Percentiles rank a stretch among this genome's conserved stretches.
These are phyloP conservation scores for Cartodere bifasciata DNA, from an alignment of 2,888 invertebrate genomes.

Conservation along the genomic window DNA sequence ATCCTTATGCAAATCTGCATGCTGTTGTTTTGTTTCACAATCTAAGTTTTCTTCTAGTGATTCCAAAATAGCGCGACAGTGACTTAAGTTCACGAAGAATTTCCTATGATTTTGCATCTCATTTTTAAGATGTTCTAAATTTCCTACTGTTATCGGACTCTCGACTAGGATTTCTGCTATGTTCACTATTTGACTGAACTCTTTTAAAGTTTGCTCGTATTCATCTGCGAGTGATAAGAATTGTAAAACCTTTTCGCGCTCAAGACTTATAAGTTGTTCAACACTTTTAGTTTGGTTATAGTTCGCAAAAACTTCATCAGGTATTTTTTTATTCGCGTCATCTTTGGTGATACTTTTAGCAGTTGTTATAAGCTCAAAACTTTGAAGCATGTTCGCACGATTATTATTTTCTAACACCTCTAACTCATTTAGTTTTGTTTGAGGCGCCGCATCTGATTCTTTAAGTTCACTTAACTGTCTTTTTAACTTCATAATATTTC, in stretches of 20 bases:
- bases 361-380: constrained; percentile 47
- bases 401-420: constrained; percentile 59
- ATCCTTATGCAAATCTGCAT: constrained; percentile 60
- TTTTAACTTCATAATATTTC: constrained; percentile 39
- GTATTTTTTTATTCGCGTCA: constrained; percentile 57
- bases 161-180: constrained; percentile 72
- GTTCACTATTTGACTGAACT: constrained; percentile 74
- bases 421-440: constrained; percentile 52
- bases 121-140: constrained; percentile 69
- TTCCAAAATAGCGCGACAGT: constrained; percentile 75
- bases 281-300: constrained; percentile 57
- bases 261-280: constrained; percentile 54
- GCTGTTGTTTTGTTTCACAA: constrained; percentile 60
- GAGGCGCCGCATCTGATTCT: constrained; percentile 51
- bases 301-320: constrained; percentile 50
- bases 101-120: constrained; percentile 83
- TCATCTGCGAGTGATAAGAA: constrained; percentile 67
- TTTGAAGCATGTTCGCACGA: constrained; percentile 45
- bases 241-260: constrained; percentile 66
- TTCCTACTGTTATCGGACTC: constrained; percentile 60
- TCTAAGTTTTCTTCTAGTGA: constrained; percentile 76
- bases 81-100: constrained; percentile 79
- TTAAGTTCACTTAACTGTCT: constrained; percentile 42
- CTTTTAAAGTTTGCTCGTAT: constrained; percentile 77
- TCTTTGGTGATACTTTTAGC: constrained; percentile 52